Percentiles rank a stretch among this genome's conserved stretches.
Conservation (phyloP, 1,140 invertebrate genomes). For the Nilaparvata lugens region DNA sequence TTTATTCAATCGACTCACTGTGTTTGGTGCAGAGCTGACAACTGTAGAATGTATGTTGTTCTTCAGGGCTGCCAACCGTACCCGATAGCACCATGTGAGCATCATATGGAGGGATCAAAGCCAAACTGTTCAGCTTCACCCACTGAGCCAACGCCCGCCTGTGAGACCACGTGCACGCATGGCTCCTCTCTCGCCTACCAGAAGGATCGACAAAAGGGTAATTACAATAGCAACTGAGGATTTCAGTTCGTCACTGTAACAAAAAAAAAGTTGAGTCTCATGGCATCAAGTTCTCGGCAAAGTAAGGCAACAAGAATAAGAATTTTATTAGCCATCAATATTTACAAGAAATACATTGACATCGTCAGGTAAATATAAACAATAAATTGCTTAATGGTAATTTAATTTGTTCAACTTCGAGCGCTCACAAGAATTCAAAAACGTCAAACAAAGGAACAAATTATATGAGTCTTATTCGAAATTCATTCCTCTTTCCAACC, state of each 20-base stretch:
- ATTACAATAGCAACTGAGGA: not conserved
- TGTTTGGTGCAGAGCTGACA: too few species aligned
- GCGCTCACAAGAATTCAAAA: too few species aligned
- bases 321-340: too few species aligned
- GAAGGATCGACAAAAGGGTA: slow-evolving; percentile 18
- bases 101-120: slow-evolving; percentile 69
- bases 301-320: too few species aligned
- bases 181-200: not conserved
- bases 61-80: slow-evolving; percentile 73
- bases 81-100: slow-evolving; percentile 72
- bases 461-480: too few species aligned
- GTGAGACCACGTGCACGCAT: slow-evolving; percentile 12
- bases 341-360: too few species aligned
- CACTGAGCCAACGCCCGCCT: slow-evolving; percentile 8
- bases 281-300: not conserved
- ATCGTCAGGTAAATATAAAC: too few species aligned
- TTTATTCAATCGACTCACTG: too few species aligned
- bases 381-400: too few species aligned
- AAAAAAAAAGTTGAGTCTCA: not conserved
- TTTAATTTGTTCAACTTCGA: not conserved
- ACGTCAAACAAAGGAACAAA: too few species aligned
- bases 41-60: not conserved
- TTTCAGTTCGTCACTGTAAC: not conserved
- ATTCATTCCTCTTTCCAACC: too few species aligned
- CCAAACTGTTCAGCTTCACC: slow-evolving; percentile 44